Base-by-base conservation (phyloP, 2,797 vertebrate species). In the Anabas testudineus region DNA sequence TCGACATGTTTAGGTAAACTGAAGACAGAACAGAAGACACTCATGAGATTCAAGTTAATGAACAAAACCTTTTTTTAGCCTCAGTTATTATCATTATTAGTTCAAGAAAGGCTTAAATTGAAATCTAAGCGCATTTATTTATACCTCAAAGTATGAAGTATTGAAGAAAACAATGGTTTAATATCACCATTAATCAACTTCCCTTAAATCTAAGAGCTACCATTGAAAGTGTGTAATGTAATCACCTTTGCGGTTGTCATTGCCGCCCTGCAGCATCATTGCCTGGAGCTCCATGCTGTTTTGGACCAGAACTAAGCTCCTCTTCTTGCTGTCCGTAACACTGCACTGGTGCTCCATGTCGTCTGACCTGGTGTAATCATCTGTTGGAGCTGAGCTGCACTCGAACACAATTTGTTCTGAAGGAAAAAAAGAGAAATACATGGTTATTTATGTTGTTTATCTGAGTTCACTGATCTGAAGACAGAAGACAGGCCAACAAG, bases 1-100 rank as follows among this genome's bases (percentile, higher is more conserved):
- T 87, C 0, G 88, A 82, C 91, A 94, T 87, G 81, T 82, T 91
- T 57, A 93, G 28, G 3, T 43, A 9, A 53, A 92, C 93, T 94
- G 80, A 43, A 26, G 71, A 72, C 16, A 72, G 62, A 81, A 58
- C 6, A 58, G 37, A 71, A 5, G 19, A 68, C 18, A n/a, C 10
- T n/a, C n/a, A n/a, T n/a, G n/a, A 53, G 3, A 26, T 32, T 63
- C 1, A 21, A 36, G 58, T 42, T 28, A 51, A 49, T 58, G 14
- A 58, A 21, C 39, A 15, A 51, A 12, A 51, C 10, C 10, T 1
- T 16, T 1, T 16, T 1, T 34, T 18, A 34, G 5, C 3, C 3
- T 47, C n/a, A 39, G 37, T 39, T 37, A 15, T 39, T 37, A 7
- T 6, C 15, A 36, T 12, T 36, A 1, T 10, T 12, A 16, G 5